A percentile compares a stretch with the other conserved stretches of the same genome.
phyloP scores from a whole-genome alignment of 2,113 vertebrate species.

The Columba janthina region DNA sequence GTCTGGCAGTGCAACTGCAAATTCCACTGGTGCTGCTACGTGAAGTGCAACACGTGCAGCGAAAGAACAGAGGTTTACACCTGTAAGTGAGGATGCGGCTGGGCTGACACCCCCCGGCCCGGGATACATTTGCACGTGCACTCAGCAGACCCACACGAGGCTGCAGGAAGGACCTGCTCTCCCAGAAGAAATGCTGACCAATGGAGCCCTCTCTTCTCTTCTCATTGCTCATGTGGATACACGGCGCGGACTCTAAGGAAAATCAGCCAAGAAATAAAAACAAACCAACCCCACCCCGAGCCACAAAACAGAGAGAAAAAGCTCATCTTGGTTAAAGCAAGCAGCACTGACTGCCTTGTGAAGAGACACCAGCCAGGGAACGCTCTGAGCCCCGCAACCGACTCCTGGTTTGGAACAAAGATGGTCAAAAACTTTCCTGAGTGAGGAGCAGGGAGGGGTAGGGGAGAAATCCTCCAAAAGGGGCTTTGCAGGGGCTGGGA shows the following conservation, averaged over 20 bases:
- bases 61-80: slow-evolving; percentile 97
- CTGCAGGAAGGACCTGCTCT: background rate
- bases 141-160: background rate
- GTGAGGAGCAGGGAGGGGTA: background rate
- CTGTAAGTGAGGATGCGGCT: slow-evolving; percentile 82
- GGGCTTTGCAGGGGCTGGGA: slow-evolving; percentile 28
- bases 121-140: slow-evolving; percentile 64
- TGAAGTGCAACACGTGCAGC: slow-evolving; percentile 98
- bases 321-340: background rate
- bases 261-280: background rate
- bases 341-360: background rate
- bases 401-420: background rate
- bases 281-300: background rate
- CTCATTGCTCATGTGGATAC: background rate
- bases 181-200: background rate
- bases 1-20: slow-evolving; percentile 99
- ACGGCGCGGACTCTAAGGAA: background rate
- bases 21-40: slow-evolving; percentile 99
- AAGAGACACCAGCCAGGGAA: background rate
- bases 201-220: background rate
- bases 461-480: background rate
- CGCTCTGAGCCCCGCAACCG: background rate
- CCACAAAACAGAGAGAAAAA: background rate
- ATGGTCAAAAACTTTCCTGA: background rate
- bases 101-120: background rate